Conservation (phyloP, 2,113 vertebrate species). For the Bombycilla garrulus region DNA sequence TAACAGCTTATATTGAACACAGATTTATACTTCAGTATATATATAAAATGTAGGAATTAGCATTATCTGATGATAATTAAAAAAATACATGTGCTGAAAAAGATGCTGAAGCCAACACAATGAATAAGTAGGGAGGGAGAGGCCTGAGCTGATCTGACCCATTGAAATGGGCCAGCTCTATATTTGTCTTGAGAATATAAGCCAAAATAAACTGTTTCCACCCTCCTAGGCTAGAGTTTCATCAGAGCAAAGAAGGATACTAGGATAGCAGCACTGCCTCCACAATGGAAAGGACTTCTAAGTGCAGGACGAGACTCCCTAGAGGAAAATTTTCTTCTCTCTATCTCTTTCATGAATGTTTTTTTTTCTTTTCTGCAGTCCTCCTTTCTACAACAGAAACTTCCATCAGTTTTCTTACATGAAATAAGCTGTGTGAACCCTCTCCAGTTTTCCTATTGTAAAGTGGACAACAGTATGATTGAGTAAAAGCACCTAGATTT, state of each 20-base stretch:
- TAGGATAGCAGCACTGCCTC: background rate
- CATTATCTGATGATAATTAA: background rate
- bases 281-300: accelerated
- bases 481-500: background rate
- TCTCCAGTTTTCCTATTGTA: background rate
- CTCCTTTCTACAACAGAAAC: background rate
- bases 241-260: background rate
- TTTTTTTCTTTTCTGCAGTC: background rate
- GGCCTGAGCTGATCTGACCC: background rate
- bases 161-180: background rate
- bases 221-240: background rate
- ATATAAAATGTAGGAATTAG: background rate
- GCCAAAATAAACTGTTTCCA: background rate
- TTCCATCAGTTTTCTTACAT: background rate
- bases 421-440: background rate
- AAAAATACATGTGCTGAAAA: background rate
- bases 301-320: background rate
- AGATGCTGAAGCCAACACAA: background rate
- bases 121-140: background rate
- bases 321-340: background rate
- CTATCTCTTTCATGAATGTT: background rate
- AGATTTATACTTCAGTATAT: background rate
- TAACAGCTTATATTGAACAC: background rate
- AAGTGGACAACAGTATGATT: background rate
- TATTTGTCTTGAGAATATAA: background rate